Base-by-base conservation (phyloP, 2,888 invertebrate species). In the Tineola bisselliella region DNA sequence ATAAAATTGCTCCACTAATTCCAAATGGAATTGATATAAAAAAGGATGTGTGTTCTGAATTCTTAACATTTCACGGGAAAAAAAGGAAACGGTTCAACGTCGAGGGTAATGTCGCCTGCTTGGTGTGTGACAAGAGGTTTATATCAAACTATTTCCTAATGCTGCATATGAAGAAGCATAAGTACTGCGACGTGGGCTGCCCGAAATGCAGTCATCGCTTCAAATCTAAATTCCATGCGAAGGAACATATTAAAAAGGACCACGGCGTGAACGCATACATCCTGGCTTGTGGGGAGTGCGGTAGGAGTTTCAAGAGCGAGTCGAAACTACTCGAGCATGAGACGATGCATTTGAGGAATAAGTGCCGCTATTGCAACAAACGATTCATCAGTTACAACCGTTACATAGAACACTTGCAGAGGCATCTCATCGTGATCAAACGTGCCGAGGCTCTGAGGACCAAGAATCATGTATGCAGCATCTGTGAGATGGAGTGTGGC, bases 81-180 rank as follows among this genome's bases (percentile, higher is more conserved):
- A 44, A 43, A 31, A 60, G 15, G 48, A 38, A 38, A 10, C 3
- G 38, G 10, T n/a, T 17, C 12, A 52, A 13, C 15, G 5, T 3
- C 4, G 10, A 17, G 15, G 17, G 17, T 15, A 1, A 10, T 12
- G 18, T 70, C 30, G 75, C 74, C 0, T 87, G 86, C 61, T 81
- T 81, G 0, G 19, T 80, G 0, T 87, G 86, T 59, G 71, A 65
- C 58, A 86, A 86, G 67, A 69, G 74, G 64, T 84, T 84, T 15
- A 71, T 86, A n/a, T 79, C 84, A 0, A 76, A 77, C 57, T 82
- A 82, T 68, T 84, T 81, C 65, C 63, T 84, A 0, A 78, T 74
- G 61, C 74, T 71, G 57, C 86, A 87, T 62, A 62, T 80, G 10
- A 38, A 77, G 3, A 83, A 76, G 64, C 86, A 87, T 64, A 54